A percentile compares a stretch with the other conserved stretches of the same genome.
phyloP scores from a whole-genome alignment of 2,797 vertebrate species.

The Babyrousa celebensis region DNA sequence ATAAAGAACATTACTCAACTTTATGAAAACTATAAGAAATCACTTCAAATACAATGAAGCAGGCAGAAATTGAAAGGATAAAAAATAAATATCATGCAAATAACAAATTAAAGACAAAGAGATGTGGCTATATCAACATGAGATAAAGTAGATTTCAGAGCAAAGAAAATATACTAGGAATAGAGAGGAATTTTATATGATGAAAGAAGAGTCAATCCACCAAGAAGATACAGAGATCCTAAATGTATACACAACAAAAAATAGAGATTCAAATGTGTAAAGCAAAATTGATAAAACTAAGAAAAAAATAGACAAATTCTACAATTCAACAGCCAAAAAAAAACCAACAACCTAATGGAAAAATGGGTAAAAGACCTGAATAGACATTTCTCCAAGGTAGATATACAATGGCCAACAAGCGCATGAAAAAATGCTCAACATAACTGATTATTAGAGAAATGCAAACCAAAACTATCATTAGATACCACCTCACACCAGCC shows the following conservation, averaged over 20 bases:
- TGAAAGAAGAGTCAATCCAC: neutral
- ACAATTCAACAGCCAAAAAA: too few relatives aligned
- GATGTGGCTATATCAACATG: neutral
- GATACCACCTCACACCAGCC: too few relatives aligned
- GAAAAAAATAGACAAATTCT: neutral
- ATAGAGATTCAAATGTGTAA: neutral
- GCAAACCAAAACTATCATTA: too few relatives aligned
- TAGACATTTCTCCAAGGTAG: too few relatives aligned
- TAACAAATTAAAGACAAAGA: neutral
- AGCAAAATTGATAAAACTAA: neutral
- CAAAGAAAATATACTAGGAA: neutral
- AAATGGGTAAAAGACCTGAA: too few relatives aligned
- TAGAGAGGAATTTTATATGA: neutral
- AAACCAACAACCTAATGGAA: too few relatives aligned
- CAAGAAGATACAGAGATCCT: neutral
- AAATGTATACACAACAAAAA: neutral
- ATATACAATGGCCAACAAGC: too few relatives aligned
- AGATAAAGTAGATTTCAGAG: slow-evolving; percentile 3
- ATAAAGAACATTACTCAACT: neutral
- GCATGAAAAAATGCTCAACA: too few relatives aligned
- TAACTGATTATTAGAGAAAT: too few relatives aligned
- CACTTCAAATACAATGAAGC: slow-evolving; percentile 23
- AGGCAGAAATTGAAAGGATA: slow-evolving; percentile 13
- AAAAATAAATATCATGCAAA: neutral
- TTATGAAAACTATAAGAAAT: neutral